Percentiles rank a stretch among this genome's conserved stretches.
Conservation (phyloP, 2,113 vertebrate genomes). For the Turnix velox region DNA sequence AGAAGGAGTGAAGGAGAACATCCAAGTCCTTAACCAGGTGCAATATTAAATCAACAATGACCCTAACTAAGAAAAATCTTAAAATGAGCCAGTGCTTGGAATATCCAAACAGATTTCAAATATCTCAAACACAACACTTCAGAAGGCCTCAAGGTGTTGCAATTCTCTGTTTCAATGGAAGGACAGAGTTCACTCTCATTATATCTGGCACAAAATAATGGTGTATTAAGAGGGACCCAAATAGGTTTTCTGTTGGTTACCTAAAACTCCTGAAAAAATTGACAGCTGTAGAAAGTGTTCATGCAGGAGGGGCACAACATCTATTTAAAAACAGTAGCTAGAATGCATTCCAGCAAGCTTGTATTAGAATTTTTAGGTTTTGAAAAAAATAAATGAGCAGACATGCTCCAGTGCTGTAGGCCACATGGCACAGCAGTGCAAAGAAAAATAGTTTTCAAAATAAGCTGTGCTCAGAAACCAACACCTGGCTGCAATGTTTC, state of each 20-base stretch:
- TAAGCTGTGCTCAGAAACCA: neutral
- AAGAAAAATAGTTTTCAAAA: neutral
- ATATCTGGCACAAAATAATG: neutral
- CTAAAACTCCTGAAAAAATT: neutral
- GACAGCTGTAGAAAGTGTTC: neutral
- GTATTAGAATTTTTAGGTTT: neutral
- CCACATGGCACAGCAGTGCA: accelerated
- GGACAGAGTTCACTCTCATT: neutral
- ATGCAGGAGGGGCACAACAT: neutral
- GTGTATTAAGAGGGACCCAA: neutral
- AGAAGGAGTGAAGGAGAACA: neutral
- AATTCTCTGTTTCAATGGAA: too few species aligned
- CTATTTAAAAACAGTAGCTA: neutral
- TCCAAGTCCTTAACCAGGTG: neutral
- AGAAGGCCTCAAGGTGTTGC: neutral
- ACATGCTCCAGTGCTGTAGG: too few species aligned
- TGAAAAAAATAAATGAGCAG: neutral
- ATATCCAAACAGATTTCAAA: neutral
- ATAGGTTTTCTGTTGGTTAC: neutral
- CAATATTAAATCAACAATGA: neutral
- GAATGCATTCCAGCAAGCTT: neutral
- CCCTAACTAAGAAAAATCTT: neutral
- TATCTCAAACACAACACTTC: neutral
- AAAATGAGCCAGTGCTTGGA: neutral
- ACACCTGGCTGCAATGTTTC: neutral